Evolutionary conservation across 2,888 invertebrate genomes (phyloP).

Genomic region (Epirrita christyi): DNA sequence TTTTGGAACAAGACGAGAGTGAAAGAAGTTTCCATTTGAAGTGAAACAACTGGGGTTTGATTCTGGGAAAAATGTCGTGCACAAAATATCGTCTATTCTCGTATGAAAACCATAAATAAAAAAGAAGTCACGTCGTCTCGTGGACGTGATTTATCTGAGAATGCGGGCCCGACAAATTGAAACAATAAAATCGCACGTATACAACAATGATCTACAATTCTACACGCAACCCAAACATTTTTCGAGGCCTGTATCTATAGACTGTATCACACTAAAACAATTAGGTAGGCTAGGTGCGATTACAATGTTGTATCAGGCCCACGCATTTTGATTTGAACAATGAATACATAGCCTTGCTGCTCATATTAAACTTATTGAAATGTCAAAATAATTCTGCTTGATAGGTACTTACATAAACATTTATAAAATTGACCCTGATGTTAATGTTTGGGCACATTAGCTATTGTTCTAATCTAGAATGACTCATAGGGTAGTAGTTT

Average conservation of each 20-base stretch:
- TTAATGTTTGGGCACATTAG: constrained; percentile 11
- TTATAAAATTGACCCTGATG: constrained; percentile 28
- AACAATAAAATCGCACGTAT: no score
- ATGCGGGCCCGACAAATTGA: no score
- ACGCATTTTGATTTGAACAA: constrained; percentile 18
- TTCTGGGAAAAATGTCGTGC: no score
- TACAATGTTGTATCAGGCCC: constrained; percentile 14
- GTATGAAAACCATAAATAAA: no score
- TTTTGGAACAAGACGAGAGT: no score
- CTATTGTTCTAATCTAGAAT: constrained; percentile 22
- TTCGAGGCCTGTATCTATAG: background rate
- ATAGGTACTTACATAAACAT: constrained; percentile 15
- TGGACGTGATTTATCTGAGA: no score
- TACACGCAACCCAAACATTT: constrained; percentile 6
- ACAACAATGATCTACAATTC: background rate
- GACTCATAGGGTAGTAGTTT: constrained; percentile 10
- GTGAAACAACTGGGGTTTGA: no score
- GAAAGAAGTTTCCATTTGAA: no score
- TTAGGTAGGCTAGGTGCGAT: background rate
- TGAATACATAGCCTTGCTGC: constrained; percentile 26
- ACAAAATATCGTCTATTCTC: no score
- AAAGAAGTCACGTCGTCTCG: no score
- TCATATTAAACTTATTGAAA: constrained; percentile 24
- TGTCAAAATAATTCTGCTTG: constrained; percentile 32
- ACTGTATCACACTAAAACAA: constrained; percentile 7